Evolutionary conservation across 2,888 invertebrate species (phyloP), one percentile per base, ranked within the genome.

Genomic region (Xanthia icteritia): DNA sequence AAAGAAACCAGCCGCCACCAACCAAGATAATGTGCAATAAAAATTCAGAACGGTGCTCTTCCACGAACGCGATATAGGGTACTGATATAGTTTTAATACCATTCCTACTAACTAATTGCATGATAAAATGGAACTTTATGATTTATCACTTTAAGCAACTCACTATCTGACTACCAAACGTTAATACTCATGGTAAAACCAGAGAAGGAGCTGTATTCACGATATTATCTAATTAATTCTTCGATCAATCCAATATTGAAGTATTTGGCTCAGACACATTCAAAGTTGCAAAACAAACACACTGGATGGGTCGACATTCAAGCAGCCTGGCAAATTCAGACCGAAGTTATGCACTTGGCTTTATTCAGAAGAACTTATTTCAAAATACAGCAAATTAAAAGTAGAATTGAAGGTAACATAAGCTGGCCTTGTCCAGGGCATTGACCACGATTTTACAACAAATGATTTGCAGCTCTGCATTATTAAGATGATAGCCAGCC

Each of bases 21-120:
- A 90, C 90, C 84, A 91, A 91, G 92, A 91, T 94, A 94, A 94
- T 94, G 89, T 91, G 91, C 93, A 92, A 94, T 94, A 94, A 93
- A 94, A 94, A 94, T 94, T 93, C 94, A 94, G 89, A 92, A 92
- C 91, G 90, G 89, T 91, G 90, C 90, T 92, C 90, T 92, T 92
- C 88, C 91, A 91, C 86, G 85, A 90, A 91, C 87, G 90, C 89
- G 87, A 90, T 91, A 90, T 91, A 90, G 87, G 87, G 89, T 89
- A 89, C 84, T 88, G 87, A 89, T 91, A 91, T 90, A 92, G 87
- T 89, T 89, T 89, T 90, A 90, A 90, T 88, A 80, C 88, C 87
- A 88, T 89, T 90, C 89, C 88, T 89, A 88, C 85, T 88, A 89
- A 88, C 86, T 92, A 92, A 92, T 92, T 92, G 80, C 87, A 86